Base-by-base conservation (phyloP, 2,888 invertebrate genomes). In the Drosophila hamatofila region DNA sequence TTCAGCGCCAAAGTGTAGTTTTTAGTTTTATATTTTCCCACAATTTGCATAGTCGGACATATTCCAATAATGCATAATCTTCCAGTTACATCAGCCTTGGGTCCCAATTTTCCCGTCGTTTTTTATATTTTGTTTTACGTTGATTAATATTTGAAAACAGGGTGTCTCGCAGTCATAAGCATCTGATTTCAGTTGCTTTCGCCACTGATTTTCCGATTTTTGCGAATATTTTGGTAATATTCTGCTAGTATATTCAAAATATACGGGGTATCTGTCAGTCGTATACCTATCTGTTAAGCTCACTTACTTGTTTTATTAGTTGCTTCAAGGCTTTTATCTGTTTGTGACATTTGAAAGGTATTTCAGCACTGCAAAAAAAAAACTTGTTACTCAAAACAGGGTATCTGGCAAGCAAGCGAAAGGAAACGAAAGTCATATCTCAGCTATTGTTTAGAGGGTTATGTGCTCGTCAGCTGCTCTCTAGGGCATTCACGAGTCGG, bases 201-300 rank as follows among this genome's bases (percentile, higher is more conserved):
- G 18, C 1, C 1, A 2, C 14, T 0, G 0, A 12, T 21, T 33
- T 51, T 4, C 8, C 16, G 18, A 0, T 2, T 33, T 0, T 14
- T 1, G 7, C n/a, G 7, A 0, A 30, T 12, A 2, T 30, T 8
- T 14, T 1, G 30, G 7, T 4, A 1, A 8, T 18, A 21, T 18
- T 1, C 3, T 18, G 27, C 49, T 49, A 30, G 30, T 1, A 6
- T 9, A 1, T 3, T 9, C 2, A n/a, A n/a, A n/a, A n/a, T 4
- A 9, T n/a, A 16, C 51, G 21, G 51, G 33, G 54, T 54, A 54
- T 54, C 25, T n/a, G 25, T 0, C 1, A 54, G 16, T 37, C 54
- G 25, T n/a, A 25, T n/a, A 25, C 23, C n/a, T 16, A 3, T 14
- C 9, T 2, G 1, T 9, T n/a, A 4, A 21, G 30, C 27, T 25